phyloP scores from a whole-genome alignment of 2,113 vertebrate genomes.

The Hymenochirus boettgeri region DNA sequence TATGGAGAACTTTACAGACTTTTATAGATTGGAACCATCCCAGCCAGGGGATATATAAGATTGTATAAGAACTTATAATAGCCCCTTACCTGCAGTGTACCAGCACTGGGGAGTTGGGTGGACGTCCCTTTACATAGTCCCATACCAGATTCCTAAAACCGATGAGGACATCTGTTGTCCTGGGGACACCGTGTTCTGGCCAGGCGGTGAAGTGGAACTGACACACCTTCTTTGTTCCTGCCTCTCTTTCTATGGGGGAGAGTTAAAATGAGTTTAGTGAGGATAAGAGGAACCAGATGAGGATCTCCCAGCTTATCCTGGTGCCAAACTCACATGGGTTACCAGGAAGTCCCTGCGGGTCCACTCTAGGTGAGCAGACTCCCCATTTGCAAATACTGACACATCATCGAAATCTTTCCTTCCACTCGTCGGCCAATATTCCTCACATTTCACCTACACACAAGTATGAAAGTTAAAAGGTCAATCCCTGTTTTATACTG shows the following conservation, averaged over 20 bases:
- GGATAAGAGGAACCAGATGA: too few species aligned
- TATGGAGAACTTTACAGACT: too few species aligned
- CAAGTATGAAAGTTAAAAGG: too few species aligned
- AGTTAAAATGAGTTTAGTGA: neutral
- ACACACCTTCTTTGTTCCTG: constrained; percentile 60
- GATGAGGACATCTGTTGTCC: constrained; percentile 88
- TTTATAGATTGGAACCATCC: too few species aligned
- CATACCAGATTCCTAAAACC: constrained; percentile 87
- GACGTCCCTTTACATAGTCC: constrained; percentile 80
- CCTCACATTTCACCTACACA: constrained; percentile 88
- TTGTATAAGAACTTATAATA: neutral
- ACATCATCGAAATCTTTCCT: constrained; percentile 69
- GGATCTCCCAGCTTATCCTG: too few species aligned
- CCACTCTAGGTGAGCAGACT: constrained; percentile 83
- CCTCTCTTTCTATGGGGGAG: neutral
- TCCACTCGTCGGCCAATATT: constrained; percentile 82
- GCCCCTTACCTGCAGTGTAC: constrained; percentile 89
- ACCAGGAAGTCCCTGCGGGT: constrained; percentile 86
- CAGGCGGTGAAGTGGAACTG: constrained; percentile 98
- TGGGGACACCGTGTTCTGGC: constrained; percentile 89
- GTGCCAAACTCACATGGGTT: constrained; percentile 81
- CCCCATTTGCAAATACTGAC: constrained; percentile 71
- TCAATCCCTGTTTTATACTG: too few species aligned
- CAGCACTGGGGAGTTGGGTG: constrained; percentile 72
- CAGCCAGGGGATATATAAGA: too few species aligned